Conservation (phyloP, 2,113 vertebrate species). For the Neogale vison region DNA sequence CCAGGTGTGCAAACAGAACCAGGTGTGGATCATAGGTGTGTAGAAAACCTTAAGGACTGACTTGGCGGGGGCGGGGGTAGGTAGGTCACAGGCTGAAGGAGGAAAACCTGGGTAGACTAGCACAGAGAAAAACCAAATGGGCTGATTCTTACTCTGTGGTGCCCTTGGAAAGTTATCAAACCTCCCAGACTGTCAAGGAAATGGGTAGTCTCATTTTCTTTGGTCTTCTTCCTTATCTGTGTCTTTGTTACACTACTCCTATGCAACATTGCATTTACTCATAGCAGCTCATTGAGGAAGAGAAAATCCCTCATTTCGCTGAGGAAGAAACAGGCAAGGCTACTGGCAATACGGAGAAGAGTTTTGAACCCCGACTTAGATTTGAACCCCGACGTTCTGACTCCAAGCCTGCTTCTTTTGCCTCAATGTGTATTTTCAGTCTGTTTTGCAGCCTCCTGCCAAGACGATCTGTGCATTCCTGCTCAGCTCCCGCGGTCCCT, state of each 20-base stretch:
- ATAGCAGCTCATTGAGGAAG: not conserved
- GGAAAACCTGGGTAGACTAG: not conserved
- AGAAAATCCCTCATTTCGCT: slow-evolving; percentile 1
- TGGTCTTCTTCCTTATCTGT: not conserved
- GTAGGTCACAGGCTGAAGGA: not conserved
- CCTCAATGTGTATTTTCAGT: not conserved
- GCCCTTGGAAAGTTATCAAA: not conserved
- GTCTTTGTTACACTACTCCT: not conserved
- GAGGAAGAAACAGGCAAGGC: not conserved
- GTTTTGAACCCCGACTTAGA: not conserved
- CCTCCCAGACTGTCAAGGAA: not conserved
- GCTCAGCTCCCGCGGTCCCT: slow-evolving; percentile 21
- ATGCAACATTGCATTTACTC: not conserved
- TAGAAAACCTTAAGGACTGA: not conserved
- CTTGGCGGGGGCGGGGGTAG: too few relatives aligned
- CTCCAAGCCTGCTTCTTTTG: slow-evolving; percentile 6
- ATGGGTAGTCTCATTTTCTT: not conserved
- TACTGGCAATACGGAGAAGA: not conserved
- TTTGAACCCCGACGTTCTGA: not conserved
- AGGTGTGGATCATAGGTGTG: not conserved
- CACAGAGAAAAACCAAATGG: not conserved
- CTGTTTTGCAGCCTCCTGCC: not conserved
- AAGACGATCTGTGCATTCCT: slow-evolving; percentile 3
- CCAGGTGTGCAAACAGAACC: not conserved
- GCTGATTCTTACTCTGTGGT: not conserved